These are phyloP conservation scores for Hypothenemus hampei DNA, from an alignment of 1,140 invertebrate genomes.

Conservation along the genomic window DNA sequence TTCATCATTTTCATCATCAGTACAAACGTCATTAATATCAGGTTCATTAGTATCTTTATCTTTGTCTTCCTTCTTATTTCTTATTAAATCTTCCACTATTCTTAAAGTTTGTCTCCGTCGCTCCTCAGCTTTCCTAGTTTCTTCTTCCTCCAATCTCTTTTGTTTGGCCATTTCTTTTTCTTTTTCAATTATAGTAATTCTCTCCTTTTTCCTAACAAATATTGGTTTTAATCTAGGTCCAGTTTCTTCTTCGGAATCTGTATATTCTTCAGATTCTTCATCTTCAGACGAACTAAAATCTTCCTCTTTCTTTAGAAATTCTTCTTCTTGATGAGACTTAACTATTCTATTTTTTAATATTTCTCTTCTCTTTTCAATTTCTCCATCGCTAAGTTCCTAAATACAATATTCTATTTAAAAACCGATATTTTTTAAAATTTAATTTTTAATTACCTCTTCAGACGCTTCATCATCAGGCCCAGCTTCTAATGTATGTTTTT, in stretches of 20 bases:
- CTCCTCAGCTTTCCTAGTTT: slow-evolving; percentile 76
- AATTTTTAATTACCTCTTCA: slow-evolving; percentile 47
- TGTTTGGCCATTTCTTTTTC: slow-evolving; percentile 83
- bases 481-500: slow-evolving; percentile 47
- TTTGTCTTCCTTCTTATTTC: slow-evolving; percentile 62
- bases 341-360: slow-evolving; percentile 60
- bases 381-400: slow-evolving; percentile 69
- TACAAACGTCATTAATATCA: slow-evolving; percentile 82
- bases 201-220: slow-evolving; percentile 91
- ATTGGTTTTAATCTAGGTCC: slow-evolving; percentile 91
- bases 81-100: slow-evolving; percentile 85
- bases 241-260: slow-evolving; percentile 84
- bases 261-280: slow-evolving; percentile 68
- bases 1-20: slow-evolving; percentile 98
- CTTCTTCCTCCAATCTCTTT: slow-evolving; percentile 72
- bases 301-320: slow-evolving; percentile 56
- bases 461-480: slow-evolving; percentile 64
- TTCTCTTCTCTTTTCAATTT: slow-evolving; percentile 75
- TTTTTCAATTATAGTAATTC: slow-evolving; percentile 92
- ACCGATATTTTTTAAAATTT: too few species aligned
- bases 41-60: slow-evolving; percentile 57
- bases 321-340: slow-evolving; percentile 59
- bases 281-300: slow-evolving; percentile 75
- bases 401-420: too few species aligned
- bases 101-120: slow-evolving; percentile 77